Evolutionary conservation across 2,113 vertebrate species (phyloP).

Genomic region (Colistium nudipinnis): DNA sequence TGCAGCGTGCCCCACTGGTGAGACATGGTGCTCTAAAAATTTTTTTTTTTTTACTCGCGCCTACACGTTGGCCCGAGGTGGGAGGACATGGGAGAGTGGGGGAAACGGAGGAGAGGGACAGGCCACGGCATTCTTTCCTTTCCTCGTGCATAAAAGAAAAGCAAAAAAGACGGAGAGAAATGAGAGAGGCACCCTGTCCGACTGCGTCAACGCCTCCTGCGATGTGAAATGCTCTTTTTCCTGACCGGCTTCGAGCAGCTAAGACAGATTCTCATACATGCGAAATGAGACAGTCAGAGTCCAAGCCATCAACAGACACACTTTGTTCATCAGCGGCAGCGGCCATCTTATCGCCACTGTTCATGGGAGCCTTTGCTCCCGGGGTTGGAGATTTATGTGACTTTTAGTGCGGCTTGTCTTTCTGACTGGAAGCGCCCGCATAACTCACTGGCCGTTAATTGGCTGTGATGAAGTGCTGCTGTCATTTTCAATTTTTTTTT

Average conservation of each 20-base stretch:
- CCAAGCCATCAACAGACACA: constrained; percentile 20
- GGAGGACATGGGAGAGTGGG: background rate
- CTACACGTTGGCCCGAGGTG: constrained; percentile 3
- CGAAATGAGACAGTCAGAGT: constrained; percentile 42
- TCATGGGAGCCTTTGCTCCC: constrained; percentile 1
- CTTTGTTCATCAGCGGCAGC: constrained; percentile 42
- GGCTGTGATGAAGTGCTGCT: constrained; percentile 29
- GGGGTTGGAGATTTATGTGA: constrained; percentile 15
- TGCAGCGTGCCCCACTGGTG: constrained; percentile 46
- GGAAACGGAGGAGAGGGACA: constrained; percentile 2
- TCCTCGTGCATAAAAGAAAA: constrained; percentile 26
- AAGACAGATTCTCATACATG: constrained; percentile 65
- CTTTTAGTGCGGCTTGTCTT: constrained; percentile 32
- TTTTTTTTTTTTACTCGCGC: too few species aligned
- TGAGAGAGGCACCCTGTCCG: constrained; percentile 11
- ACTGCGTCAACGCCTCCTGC: constrained; percentile 23
- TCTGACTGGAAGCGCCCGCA: constrained; percentile 24
- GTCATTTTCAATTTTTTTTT: constrained; percentile 41
- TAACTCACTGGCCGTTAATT: constrained; percentile 42
- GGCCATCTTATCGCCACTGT: constrained; percentile 26
- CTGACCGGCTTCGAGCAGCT: constrained; percentile 29
- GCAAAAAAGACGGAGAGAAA: background rate
- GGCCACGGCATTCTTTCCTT: constrained; percentile 8
- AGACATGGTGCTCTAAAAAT: constrained; percentile 48
- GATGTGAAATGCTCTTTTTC: constrained; percentile 46